Evolutionary conservation across 2,888 invertebrate species (phyloP).

Genomic region (Volucella bombylans): DNA sequence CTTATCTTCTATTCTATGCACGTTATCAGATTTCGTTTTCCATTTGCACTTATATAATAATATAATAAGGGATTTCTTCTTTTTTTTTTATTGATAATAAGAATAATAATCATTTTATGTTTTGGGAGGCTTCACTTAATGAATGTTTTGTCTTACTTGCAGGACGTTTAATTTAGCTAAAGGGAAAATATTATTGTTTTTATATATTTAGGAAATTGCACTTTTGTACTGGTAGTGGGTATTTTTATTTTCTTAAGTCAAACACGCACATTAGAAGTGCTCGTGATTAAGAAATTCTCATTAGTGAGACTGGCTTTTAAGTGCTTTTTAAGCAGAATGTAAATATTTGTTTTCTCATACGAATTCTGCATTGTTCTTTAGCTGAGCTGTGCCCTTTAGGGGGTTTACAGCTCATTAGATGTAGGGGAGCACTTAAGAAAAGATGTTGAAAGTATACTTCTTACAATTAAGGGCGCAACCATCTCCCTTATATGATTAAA

Average conservation of each 20-base stretch:
- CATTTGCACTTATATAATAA: conserved; percentile 28
- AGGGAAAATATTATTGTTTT: conserved; percentile 9
- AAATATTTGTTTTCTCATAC: too few relatives aligned
- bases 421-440: too few relatives aligned
- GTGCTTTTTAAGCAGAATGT: too few relatives aligned
- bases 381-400: neutral
- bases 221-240: neutral
- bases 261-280: neutral
- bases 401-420: neutral
- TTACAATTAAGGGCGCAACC: too few relatives aligned
- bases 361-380: neutral
- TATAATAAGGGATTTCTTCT: conserved; percentile 48
- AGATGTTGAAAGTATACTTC: too few relatives aligned
- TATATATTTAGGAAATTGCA: too few relatives aligned
- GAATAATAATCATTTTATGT: conserved; percentile 50
- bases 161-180: conserved; percentile 18
- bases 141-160: conserved; percentile 33
- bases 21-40: conserved; percentile 65
- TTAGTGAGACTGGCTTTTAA: too few relatives aligned
- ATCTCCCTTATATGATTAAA: too few relatives aligned
- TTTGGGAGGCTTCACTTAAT: conserved; percentile 37
- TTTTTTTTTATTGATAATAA: conserved; percentile 59
- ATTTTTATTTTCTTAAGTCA: too few relatives aligned
- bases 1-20: conserved; percentile 53
- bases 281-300: too few relatives aligned